Conservation (phyloP, 2,797 vertebrate genomes). For the Dendrocincla fuliginosa region DNA sequence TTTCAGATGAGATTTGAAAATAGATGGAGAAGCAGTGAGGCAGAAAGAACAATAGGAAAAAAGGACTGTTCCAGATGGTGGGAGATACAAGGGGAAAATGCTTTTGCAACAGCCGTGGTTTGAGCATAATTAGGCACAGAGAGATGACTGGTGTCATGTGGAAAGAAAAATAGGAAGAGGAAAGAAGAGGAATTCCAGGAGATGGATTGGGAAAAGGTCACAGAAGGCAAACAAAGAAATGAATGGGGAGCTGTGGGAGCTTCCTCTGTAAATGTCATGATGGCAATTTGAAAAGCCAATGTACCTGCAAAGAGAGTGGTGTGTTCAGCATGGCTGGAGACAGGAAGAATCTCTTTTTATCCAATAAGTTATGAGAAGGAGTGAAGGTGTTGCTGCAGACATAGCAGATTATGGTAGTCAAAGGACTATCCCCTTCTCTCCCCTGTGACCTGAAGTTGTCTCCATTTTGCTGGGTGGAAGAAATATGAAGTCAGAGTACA, state of each 20-base stretch:
- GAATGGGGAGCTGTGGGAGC: background rate
- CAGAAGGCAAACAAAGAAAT: background rate
- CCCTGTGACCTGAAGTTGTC: background rate
- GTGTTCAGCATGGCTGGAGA: background rate
- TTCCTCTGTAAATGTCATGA: background rate
- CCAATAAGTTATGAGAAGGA: background rate
- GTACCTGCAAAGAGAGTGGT: background rate
- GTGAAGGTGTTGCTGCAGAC: background rate
- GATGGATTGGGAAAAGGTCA: background rate
- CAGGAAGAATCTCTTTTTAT: background rate
- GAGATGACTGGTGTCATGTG: background rate
- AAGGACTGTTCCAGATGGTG: background rate
- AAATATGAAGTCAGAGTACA: background rate
- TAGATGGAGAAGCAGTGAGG: background rate
- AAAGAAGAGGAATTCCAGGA: background rate
- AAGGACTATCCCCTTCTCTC: background rate
- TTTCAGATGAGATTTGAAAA: constrained; percentile 56
- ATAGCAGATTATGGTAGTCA: background rate
- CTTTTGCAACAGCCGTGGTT: background rate
- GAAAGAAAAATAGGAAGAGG: background rate
- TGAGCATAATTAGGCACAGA: constrained; percentile 1
- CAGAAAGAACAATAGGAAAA: constrained; percentile 36
- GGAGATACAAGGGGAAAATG: background rate
- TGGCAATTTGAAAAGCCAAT: background rate
- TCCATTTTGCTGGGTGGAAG: background rate